Base-by-base conservation (phyloP, 2,888 invertebrate species). In the Syrphus vitripennis region DNA sequence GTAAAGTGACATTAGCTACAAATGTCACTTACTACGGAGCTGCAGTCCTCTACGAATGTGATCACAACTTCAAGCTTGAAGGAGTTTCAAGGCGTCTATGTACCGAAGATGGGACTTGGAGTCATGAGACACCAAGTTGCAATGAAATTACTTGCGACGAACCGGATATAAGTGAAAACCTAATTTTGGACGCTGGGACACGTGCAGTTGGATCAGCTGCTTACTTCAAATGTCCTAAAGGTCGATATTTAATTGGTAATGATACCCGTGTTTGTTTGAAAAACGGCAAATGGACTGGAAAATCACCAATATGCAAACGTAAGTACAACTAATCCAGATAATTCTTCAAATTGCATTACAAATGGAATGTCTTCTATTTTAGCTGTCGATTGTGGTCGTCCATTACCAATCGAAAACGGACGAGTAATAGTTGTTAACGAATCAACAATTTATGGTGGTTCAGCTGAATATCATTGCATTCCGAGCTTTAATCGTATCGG, bases 11-110 rank as follows among this genome's bases (percentile, higher is more conserved):
- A 0, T 92, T 98, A 70, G 96, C 97, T 0, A 97, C 97, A 0
- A 98, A 98, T 91, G 97, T 95, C 0, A 97, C 98, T 0, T 97
- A 97, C 91, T 97, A 97, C 89, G 97, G 97, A 0, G 96, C 97
- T 0, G 95, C 96, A 2, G 97, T 95, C 0, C 93, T 97, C 7
- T 98, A 98, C 90, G 96, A 97, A 88, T 98, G 98, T 90, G 94
- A 96, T 77, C 93, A 94, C 3, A 96, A 97, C 90, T 98, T 95
- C 92, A 95, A 96, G 90, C 93, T 98, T 12, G 96, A 96, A 88
- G 98, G 98, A 0, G 96, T 97, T 3, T 96, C 97, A 3, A 94
- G 97, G 70, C 93, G 98, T 80, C 92, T 97, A 69, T 98, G 98
- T 90, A 94, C 97, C 71, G 97, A 98, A 90, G 96, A 98, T 90